phyloP scores from a whole-genome alignment of 2,113 vertebrate genomes.

The Prunella fulvescens region DNA sequence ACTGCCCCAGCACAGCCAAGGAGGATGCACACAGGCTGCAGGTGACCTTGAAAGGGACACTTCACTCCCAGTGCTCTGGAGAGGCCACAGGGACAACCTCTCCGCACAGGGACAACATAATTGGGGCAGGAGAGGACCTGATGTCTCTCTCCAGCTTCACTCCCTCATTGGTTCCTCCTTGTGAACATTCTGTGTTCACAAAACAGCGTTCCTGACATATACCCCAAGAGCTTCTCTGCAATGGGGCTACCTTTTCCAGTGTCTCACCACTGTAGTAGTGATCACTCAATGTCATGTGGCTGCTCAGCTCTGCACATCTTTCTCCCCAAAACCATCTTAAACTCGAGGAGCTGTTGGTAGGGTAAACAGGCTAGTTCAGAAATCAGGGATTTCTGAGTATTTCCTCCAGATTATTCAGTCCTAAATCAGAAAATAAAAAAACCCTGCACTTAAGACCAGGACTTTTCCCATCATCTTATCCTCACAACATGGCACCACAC shows the following conservation, averaged over 20 bases:
- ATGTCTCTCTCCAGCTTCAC: background rate
- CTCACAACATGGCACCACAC: rapidly evolving
- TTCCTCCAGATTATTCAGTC: background rate
- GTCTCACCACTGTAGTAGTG: background rate
- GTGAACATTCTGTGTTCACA: background rate
- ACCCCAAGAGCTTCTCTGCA: background rate
- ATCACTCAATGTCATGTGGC: background rate
- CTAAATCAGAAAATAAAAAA: background rate
- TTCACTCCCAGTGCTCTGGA: background rate
- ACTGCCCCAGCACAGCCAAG: background rate
- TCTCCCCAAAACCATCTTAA: background rate
- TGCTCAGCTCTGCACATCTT: background rate
- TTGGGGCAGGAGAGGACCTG: background rate
- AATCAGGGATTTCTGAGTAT: background rate
- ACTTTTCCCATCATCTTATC: background rate
- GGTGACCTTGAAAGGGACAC: background rate
- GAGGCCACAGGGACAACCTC: background rate
- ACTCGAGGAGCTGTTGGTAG: background rate
- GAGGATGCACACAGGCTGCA: background rate
- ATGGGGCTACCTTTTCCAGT: background rate
- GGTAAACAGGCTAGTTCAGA: background rate
- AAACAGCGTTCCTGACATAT: background rate
- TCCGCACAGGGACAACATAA: background rate
- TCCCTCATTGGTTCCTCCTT: background rate
- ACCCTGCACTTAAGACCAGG: background rate